These are phyloP conservation scores for Hydrotaea cyrtoneurina DNA, from an alignment of 2,888 invertebrate species.

Conservation along the genomic window DNA sequence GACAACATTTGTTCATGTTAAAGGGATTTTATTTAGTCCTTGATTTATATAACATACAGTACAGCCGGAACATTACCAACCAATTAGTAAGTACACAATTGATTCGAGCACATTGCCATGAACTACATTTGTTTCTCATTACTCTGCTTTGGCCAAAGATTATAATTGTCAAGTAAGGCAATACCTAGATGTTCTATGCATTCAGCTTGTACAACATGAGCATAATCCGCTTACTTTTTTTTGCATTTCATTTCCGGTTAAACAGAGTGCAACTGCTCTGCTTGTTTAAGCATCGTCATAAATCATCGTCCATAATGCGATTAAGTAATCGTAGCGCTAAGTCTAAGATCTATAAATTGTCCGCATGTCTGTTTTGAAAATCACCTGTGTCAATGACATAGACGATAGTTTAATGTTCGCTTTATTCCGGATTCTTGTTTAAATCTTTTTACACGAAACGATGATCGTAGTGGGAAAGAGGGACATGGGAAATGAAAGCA, in stretches of 20 bases:
- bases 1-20: too few species aligned
- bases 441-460: background rate
- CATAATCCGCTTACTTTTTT: too few species aligned
- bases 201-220: too few species aligned
- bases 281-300: conserved; percentile 5
- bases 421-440: background rate
- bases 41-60: too few species aligned
- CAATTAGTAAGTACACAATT: too few species aligned
- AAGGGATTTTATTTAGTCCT: too few species aligned
- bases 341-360: conserved; percentile 37
- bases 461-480: background rate
- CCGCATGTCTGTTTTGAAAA: conserved; percentile 13
- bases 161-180: too few species aligned
- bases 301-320: conserved; percentile 16
- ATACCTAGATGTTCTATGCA: too few species aligned
- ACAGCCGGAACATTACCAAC: too few species aligned
- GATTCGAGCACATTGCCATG: too few species aligned
- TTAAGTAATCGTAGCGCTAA: conserved; percentile 23
- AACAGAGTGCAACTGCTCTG: background rate
- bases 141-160: too few species aligned
- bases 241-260: background rate
- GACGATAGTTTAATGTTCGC: background rate
- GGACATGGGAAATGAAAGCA: conserved; percentile 1
- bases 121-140: too few species aligned
- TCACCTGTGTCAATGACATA: conserved; percentile 42